Conservation (phyloP, 2,888 invertebrate species). For the Ichneumoninae sp. region DNA sequence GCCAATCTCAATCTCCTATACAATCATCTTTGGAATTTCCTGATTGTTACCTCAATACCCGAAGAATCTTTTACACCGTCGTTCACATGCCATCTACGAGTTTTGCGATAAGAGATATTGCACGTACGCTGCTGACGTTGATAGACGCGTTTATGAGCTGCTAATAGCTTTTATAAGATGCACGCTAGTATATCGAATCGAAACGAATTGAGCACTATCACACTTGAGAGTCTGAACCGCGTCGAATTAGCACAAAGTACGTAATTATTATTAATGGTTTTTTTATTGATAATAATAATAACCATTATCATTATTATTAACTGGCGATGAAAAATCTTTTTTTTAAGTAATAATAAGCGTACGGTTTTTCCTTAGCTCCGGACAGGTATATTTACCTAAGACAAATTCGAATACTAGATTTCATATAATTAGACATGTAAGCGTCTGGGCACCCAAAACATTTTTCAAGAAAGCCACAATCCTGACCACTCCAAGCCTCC, state of each 20-base stretch:
- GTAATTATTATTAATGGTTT: background rate
- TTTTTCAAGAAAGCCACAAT: constrained; percentile 56
- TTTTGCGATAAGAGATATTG: background rate
- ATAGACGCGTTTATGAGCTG: constrained; percentile 13
- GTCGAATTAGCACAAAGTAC: background rate
- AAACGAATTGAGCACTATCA: background rate
- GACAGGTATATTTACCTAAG: background rate
- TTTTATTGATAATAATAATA: background rate
- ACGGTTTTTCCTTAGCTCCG: background rate
- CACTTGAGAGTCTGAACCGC: background rate
- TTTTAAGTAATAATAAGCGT: background rate
- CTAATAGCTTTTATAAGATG: background rate
- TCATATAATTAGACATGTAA: background rate
- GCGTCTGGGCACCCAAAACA: background rate
- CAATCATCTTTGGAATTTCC: constrained; percentile 26
- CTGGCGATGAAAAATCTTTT: background rate
- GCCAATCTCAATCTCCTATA: constrained; percentile 61
- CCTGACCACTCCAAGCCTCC: constrained; percentile 69
- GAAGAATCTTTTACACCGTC: background rate
- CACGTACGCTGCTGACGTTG: background rate
- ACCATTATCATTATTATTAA: background rate
- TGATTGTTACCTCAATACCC: constrained; percentile 3
- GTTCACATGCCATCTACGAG: background rate
- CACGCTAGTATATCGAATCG: background rate
- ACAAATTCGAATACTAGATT: too few species aligned